A percentile compares a stretch with the other conserved stretches of the same genome.
These are phyloP conservation scores for Hypsibius dujardini DNA, from an alignment of 1,140 invertebrate genomes.

Conservation along the genomic window DNA sequence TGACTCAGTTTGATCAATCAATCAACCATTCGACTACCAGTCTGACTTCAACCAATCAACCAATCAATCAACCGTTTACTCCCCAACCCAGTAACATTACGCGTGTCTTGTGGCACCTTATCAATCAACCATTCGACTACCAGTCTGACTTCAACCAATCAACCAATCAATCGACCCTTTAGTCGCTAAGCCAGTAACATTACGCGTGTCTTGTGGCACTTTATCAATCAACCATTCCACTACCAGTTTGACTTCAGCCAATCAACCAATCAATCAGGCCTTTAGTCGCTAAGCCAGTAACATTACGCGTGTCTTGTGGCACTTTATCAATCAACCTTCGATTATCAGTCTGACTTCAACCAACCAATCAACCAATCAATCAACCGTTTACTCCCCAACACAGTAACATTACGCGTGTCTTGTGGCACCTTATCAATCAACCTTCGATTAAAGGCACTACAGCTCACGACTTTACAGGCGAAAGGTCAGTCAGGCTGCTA, in stretches of 20 bases:
- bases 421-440: slow-evolving; percentile 16
- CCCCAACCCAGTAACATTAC: not conserved
- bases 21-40: too few relatives aligned
- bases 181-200: not conserved
- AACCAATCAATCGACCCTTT: not conserved
- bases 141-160: too few relatives aligned
- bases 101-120: slow-evolving; percentile 18
- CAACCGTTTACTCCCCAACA: not conserved
- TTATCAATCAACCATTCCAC: not conserved
- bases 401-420: not conserved
- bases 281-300: too few relatives aligned
- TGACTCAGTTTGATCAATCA: too few relatives aligned
- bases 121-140: not conserved
- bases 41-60: not conserved
- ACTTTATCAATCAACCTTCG: too few relatives aligned
- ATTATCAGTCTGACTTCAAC: not conserved
- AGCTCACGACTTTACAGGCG: slow-evolving; percentile 59
- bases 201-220: slow-evolving; percentile 18
- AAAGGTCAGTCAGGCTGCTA: not conserved
- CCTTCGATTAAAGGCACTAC: slow-evolving; percentile 28
- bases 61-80: not conserved
- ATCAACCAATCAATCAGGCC: too few relatives aligned
- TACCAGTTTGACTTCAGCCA: too few relatives aligned
- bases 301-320: too few relatives aligned
- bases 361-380: not conserved